phyloP scores from a whole-genome alignment of 2,888 invertebrate species.

The Caenorhabditis uteleia region DNA sequence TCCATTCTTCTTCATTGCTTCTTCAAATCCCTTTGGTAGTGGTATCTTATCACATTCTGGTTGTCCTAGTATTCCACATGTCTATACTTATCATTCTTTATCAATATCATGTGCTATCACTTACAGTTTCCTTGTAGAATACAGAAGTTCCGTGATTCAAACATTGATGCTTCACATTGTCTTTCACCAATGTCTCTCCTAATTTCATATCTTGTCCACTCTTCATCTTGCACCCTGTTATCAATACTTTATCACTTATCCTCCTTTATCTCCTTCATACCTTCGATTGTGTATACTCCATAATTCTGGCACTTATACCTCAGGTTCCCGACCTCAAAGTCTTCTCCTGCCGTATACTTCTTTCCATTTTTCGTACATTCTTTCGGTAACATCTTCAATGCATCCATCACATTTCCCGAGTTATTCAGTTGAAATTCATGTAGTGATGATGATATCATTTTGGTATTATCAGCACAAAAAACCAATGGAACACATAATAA shows the following conservation, averaged over 20 bases:
- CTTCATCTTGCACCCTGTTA: conserved; percentile 36
- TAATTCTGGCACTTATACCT: conserved; percentile 49
- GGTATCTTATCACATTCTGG: conserved; percentile 48
- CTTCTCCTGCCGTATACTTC: conserved; percentile 33
- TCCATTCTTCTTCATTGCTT: conserved; percentile 22
- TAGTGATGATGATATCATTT: too few relatives aligned
- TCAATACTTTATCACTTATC: background rate
- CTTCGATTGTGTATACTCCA: conserved; percentile 52
- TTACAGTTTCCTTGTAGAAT: conserved; percentile 46
- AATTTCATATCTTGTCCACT: conserved; percentile 32
- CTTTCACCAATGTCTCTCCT: conserved; percentile 31
- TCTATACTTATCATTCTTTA: conserved; percentile 11
- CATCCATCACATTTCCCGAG: background rate
- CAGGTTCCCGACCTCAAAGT: conserved; percentile 34
- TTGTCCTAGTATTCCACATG: conserved; percentile 45
- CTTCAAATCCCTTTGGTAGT: conserved; percentile 38
- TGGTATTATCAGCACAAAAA: too few relatives aligned
- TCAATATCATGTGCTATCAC: background rate
- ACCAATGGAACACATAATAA: too few relatives aligned
- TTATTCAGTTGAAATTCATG: too few relatives aligned
- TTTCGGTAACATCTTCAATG: background rate
- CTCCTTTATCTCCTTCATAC: conserved; percentile 3
- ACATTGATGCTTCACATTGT: conserved; percentile 47
- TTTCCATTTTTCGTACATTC: conserved; percentile 36
- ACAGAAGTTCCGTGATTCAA: conserved; percentile 36